Percentiles rank a stretch among this genome's conserved stretches.
These are phyloP conservation scores for Pyrochroa serraticornis DNA, from an alignment of 2,888 invertebrate genomes.

Conservation along the genomic window DNA sequence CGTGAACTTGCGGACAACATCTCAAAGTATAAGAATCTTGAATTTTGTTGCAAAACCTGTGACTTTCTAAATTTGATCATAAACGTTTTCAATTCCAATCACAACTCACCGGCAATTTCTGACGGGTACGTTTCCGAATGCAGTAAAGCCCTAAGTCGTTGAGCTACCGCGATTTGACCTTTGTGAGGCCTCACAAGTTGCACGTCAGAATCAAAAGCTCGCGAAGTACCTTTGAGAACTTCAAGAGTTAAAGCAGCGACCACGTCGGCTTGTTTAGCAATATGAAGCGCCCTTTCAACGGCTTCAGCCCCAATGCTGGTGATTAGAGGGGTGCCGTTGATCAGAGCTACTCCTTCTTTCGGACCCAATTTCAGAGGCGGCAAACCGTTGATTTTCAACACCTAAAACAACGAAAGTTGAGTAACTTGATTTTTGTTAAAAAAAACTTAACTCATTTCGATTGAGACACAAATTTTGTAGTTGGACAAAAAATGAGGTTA, in stretches of 20 bases:
- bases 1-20: constrained; percentile 71
- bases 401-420: constrained; percentile 29
- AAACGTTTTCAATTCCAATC: background rate
- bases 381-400: constrained; percentile 62
- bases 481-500: background rate
- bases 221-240: constrained; percentile 68
- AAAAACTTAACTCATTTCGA: background rate
- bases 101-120: constrained; percentile 63
- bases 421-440: background rate
- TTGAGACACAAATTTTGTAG: background rate
- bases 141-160: constrained; percentile 64
- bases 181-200: constrained; percentile 67
- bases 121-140: constrained; percentile 68
- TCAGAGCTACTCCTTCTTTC: constrained; percentile 70
- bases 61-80: constrained; percentile 60
- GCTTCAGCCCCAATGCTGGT: constrained; percentile 70
- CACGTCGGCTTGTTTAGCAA: constrained; percentile 69
- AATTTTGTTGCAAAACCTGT: constrained; percentile 67
- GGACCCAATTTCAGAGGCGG: constrained; percentile 63
- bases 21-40: constrained; percentile 72
- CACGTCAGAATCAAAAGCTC: constrained; percentile 69
- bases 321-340: constrained; percentile 73
- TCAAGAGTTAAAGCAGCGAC: constrained; percentile 69
- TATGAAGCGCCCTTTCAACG: constrained; percentile 63
- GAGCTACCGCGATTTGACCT: constrained; percentile 67